phyloP scores from a whole-genome alignment of 2,888 invertebrate species.

The Eupithecia tripunctaria region DNA sequence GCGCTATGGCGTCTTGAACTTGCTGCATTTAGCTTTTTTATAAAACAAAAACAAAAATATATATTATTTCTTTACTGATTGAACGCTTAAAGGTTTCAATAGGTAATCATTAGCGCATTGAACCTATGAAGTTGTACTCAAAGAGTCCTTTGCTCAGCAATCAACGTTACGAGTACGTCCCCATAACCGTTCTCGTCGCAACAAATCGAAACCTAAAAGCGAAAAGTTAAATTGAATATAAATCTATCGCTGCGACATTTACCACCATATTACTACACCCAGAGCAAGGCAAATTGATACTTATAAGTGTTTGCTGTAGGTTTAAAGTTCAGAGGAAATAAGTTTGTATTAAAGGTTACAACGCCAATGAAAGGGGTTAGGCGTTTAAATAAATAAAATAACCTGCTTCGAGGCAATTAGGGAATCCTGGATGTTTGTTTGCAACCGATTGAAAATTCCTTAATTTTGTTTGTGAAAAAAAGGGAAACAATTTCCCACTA shows the following conservation, averaged over 20 bases:
- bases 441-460: constrained; percentile 45
- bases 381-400: constrained; percentile 66
- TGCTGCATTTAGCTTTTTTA: too few relatives aligned
- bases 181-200: constrained; percentile 36
- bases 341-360: constrained; percentile 40
- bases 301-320: not conserved
- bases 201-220: constrained; percentile 43
- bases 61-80: not conserved
- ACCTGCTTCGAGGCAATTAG: constrained; percentile 58
- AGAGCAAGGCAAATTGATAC: constrained; percentile 17
- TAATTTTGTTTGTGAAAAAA: constrained; percentile 40
- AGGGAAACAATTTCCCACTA: constrained; percentile 31
- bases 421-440: constrained; percentile 48
- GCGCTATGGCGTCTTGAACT: too few relatives aligned
- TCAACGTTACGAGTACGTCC: constrained; percentile 28
- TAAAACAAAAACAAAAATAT: too few relatives aligned
- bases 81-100: not conserved
- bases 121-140: not conserved
- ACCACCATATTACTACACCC: constrained; percentile 14
- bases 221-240: constrained; percentile 46
- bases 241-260: constrained; percentile 41
- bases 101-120: not conserved
- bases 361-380: constrained; percentile 54
- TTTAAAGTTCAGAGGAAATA: not conserved
- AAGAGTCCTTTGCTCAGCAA: constrained; percentile 19